phyloP scores from a whole-genome alignment of 2,888 invertebrate genomes.

The Craniophora ligustri region DNA sequence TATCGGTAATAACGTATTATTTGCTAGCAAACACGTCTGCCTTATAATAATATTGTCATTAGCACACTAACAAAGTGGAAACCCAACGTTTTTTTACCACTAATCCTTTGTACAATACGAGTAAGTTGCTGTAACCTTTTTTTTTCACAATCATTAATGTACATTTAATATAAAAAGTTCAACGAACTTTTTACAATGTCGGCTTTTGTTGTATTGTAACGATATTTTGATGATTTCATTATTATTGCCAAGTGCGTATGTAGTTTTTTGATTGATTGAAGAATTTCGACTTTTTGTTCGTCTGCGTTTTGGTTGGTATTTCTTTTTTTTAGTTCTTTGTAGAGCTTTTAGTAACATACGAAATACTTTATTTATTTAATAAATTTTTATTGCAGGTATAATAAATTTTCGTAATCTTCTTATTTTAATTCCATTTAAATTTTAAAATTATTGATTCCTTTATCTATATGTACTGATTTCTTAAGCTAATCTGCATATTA shows the following conservation, averaged over 20 bases:
- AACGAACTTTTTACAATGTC: constrained; percentile 61
- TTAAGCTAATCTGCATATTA: too few species aligned
- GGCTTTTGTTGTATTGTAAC: constrained; percentile 46
- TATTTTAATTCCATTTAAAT: too few species aligned
- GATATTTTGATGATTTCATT: constrained; percentile 33
- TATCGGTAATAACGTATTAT: constrained; percentile 69
- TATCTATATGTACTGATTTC: too few species aligned
- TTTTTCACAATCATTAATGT: constrained; percentile 56
- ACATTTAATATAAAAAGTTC: constrained; percentile 57
- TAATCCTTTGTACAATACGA: constrained; percentile 47
- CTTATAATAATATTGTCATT: constrained; percentile 82
- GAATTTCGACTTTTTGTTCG: background rate
- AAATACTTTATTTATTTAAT: too few species aligned
- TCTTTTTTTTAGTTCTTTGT: background rate
- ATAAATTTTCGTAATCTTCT: too few species aligned
- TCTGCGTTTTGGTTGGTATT: background rate
- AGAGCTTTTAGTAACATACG: background rate
- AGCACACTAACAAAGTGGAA: constrained; percentile 59
- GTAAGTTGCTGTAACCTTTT: constrained; percentile 41
- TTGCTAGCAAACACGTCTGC: constrained; percentile 66
- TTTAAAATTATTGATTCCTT: too few species aligned
- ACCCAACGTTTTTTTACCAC: constrained; percentile 55
- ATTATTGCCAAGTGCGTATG: constrained; percentile 9
- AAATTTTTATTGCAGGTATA: too few species aligned
- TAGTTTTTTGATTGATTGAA: background rate